These are phyloP conservation scores for Lampris megalopsis DNA, from an alignment of 2,113 vertebrate genomes.

Conservation along the genomic window DNA sequence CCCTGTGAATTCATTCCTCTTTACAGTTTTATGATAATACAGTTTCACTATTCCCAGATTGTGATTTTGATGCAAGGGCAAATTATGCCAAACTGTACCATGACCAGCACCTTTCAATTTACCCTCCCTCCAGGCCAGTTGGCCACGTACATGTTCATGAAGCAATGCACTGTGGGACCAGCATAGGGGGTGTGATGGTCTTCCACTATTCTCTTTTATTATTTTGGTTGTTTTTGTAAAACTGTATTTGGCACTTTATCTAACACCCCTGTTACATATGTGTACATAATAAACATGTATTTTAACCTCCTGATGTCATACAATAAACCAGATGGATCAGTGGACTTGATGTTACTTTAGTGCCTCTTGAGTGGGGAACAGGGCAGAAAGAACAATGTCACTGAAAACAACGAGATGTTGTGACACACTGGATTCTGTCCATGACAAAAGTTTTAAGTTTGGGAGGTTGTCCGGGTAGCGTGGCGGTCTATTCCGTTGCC, in stretches of 20 bases:
- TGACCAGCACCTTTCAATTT: slow-evolving; percentile 63
- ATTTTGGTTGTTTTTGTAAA: slow-evolving; percentile 52
- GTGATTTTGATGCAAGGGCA: slow-evolving; percentile 37
- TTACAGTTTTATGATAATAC: neutral
- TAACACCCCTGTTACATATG: slow-evolving; percentile 74
- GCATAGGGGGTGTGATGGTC: slow-evolving; percentile 65
- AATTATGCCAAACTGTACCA: slow-evolving; percentile 61
- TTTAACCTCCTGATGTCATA: slow-evolving; percentile 80
- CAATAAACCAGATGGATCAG: slow-evolving; percentile 73
- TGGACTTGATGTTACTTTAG: slow-evolving; percentile 24
- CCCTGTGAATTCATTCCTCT: slow-evolving; percentile 45
- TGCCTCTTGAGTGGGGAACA: neutral
- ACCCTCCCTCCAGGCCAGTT: slow-evolving; percentile 20
- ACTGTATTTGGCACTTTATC: slow-evolving; percentile 79
- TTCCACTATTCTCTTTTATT: slow-evolving; percentile 64
- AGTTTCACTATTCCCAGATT: slow-evolving; percentile 37
- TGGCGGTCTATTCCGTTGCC: too few species aligned
- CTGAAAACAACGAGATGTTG: neutral
- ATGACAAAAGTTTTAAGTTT: too few species aligned
- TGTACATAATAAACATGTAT: slow-evolving; percentile 81
- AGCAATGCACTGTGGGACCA: slow-evolving; percentile 74
- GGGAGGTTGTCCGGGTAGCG: too few species aligned
- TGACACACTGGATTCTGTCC: too few species aligned
- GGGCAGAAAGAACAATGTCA: neutral
- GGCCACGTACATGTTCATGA: slow-evolving; percentile 39